Base-by-base conservation (phyloP, 2,888 invertebrate genomes). In the Monopis laevigella region DNA sequence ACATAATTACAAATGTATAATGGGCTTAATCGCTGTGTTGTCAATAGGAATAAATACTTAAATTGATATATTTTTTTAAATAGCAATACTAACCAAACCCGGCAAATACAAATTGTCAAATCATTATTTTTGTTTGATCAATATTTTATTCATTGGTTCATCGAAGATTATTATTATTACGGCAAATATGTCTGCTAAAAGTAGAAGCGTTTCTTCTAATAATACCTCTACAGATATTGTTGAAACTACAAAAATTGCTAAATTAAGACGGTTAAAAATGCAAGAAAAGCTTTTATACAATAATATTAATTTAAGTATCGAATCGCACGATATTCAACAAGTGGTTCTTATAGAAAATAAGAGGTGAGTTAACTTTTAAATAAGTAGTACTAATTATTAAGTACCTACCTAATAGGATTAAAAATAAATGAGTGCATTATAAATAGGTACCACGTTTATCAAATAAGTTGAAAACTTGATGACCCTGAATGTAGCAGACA, bases 211-310 rank as follows among this genome's bases (percentile, higher is more conserved):
- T n/a, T n/a, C n/a, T n/a, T n/a, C n/a, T n/a, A 32, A 17, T 32
- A 32, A 10, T 32, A 32, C 10, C n/a, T 2, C n/a, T 3, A 32
- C 32, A 4, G 21, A 19, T 12, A 21, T 21, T 10, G 19, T 21
- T n/a, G 16, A 16, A 36, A 21, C 12, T n/a, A 12, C n/a, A 3
- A 2, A 13, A 6, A 21, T 59, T 5, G 27, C 67, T 7, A 68
- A 63, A 53, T 40, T 74, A 38, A 59, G 66, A 48, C 54, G 73
- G 46, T 50, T 78, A 26, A 70, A 68, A 61, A 71, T 78, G 47
- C 72, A 77, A 51, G 75, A 77, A 61, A 58, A 52, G 46, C 44
- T 74, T 39, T 49, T 72, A 13, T 28, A 54, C 17, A 61, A 67
- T 43, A 51, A 48, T 44, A 41, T 59, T 27, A 50, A 48, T 38